Evolutionary conservation across 2,888 invertebrate genomes (phyloP), one percentile per base, ranked within the genome.

Genomic region (Idaea aversata): DNA sequence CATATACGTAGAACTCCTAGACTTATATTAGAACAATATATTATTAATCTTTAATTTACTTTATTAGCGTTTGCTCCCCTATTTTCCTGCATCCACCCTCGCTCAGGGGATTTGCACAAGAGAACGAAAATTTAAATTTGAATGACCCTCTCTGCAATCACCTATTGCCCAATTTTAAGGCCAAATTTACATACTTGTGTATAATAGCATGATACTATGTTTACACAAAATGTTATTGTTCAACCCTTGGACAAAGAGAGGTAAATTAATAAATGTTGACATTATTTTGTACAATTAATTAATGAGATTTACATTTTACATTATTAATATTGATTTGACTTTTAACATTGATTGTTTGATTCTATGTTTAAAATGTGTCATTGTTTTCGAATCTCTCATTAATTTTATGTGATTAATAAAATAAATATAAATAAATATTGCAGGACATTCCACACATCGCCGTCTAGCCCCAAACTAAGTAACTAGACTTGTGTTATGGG

Each of bases 31-130:
- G 86, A 86, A 88, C 87, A 88, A 91, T 93, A 83, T 90, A 91
- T 91, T 93, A 93, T 93, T 93, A 92, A 93, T 92, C 89, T 92
- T 91, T 93, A 93, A 93, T 93, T 93, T 92, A 87, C 91, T 93
- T 93, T 91, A 92, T 93, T 91, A 91, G 88, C 88, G 81, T 79
- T 80, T 78, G 76, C 85, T 86, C 88, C 92, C 90, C 88, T 82
- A 80, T 79, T 72, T 75, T 74, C 72, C 70, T 76, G 75, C 76
- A 76, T 76, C 77, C 84, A 80, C 86, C 89, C 86, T 82, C 82
- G 67, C 89, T 83, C 88, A 65, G 68, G 91, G 91, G 92, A 88
- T 85, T 87, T 84, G 81, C 72, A 78, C 80, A 86, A 83, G 87
- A 84, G 87, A 90, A 86, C 85, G 88, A 90, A 87, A 90, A 88